Percentiles rank a stretch among this genome's conserved stretches.
Evolutionary conservation across 2,113 vertebrate species (phyloP).

Genomic region (Dunckerocampus dactyliophorus): DNA sequence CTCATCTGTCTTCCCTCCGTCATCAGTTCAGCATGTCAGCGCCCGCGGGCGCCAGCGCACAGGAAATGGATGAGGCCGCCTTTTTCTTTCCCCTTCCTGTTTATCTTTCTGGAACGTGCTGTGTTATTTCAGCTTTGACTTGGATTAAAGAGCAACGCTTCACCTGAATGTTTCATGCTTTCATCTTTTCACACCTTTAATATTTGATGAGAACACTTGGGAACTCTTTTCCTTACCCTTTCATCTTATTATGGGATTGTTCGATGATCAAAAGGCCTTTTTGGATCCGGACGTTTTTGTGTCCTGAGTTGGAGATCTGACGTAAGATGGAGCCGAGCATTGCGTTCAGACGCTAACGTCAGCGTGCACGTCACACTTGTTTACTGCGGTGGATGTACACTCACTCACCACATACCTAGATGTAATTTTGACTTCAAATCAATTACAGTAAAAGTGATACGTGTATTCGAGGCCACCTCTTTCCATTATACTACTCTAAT

Average conservation of each 20-base stretch:
- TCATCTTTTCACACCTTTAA: constrained; percentile 36
- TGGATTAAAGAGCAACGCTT: constrained; percentile 53
- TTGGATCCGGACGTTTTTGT: constrained; percentile 24
- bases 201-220: constrained; percentile 44
- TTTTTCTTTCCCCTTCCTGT: constrained; percentile 32
- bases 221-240: constrained; percentile 26
- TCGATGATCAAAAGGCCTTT: constrained; percentile 37
- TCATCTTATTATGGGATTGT: constrained; percentile 15
- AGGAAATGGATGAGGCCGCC: constrained; percentile 44
- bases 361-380: too few relatives aligned
- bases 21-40: constrained; percentile 25
- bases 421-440: too few relatives aligned
- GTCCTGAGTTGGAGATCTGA: constrained; percentile 32
- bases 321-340: constrained; percentile 30
- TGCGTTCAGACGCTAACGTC: constrained; percentile 10
- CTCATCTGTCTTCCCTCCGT: constrained; percentile 25
- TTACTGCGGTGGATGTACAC: too few relatives aligned
- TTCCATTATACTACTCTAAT: too few relatives aligned
- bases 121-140: constrained; percentile 29
- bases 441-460: too few relatives aligned
- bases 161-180: constrained; percentile 57
- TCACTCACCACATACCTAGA: too few relatives aligned
- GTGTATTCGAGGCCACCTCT: too few relatives aligned
- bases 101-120: constrained; percentile 42
- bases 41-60: constrained; percentile 25